Conservation (phyloP, 2,113 vertebrate genomes). For the Todiramphus chloris region DNA sequence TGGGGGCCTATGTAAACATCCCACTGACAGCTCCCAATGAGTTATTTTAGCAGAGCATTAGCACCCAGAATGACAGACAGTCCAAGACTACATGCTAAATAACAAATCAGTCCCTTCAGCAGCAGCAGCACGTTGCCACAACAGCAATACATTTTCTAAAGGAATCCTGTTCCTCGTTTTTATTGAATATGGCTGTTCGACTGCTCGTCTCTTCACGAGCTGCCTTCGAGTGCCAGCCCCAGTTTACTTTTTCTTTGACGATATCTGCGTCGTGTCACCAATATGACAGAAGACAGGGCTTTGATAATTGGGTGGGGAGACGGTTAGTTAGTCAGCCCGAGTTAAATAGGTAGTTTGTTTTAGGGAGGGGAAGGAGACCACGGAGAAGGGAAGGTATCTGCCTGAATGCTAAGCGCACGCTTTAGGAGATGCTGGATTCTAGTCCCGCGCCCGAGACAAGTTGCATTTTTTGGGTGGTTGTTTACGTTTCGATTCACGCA, state of each 20-base stretch:
- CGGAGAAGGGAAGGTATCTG: slow-evolving; percentile 32
- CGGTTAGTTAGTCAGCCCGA: slow-evolving; percentile 28
- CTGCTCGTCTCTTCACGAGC: slow-evolving; percentile 64
- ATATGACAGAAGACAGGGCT: slow-evolving; percentile 70
- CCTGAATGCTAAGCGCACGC: background rate
- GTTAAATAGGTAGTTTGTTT: slow-evolving; percentile 59
- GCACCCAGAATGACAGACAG: slow-evolving; percentile 85
- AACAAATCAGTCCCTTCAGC: slow-evolving; percentile 80
- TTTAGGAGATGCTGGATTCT: background rate
- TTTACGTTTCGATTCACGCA: background rate
- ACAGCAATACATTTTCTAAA: slow-evolving; percentile 71
- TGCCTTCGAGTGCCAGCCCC: slow-evolving; percentile 54
- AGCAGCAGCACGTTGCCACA: slow-evolving; percentile 70
- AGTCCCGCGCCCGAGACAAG: background rate
- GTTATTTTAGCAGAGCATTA: slow-evolving; percentile 86
- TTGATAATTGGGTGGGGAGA: slow-evolving; percentile 59
- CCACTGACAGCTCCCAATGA: slow-evolving; percentile 87
- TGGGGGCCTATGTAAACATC: slow-evolving; percentile 88
- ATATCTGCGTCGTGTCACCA: slow-evolving; percentile 62
- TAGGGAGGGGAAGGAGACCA: slow-evolving; percentile 13
- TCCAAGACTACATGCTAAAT: slow-evolving; percentile 79
- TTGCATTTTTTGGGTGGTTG: slow-evolving; percentile 47
- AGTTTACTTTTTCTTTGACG: slow-evolving; percentile 59
- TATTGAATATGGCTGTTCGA: slow-evolving; percentile 68
- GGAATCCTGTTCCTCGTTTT: slow-evolving; percentile 60